A percentile compares a stretch with the other conserved stretches of the same genome.
phyloP scores from a whole-genome alignment of 2,113 vertebrate genomes.

The Baryphthengus martii region DNA sequence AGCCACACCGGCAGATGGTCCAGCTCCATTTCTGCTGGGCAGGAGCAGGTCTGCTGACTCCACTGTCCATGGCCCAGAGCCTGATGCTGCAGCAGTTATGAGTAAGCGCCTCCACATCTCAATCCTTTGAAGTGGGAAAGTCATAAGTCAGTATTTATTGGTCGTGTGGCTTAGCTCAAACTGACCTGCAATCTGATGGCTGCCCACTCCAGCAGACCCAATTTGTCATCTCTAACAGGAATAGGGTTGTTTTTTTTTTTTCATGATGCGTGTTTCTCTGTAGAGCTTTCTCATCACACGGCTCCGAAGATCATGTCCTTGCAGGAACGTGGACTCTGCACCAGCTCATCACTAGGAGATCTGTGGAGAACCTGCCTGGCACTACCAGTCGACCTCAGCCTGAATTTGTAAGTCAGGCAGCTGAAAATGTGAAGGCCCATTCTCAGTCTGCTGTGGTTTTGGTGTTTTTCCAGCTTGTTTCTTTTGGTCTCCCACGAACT shows the following conservation, averaged over 20 bases:
- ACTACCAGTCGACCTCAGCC: background rate
- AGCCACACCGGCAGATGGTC: accelerated
- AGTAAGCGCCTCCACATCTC: background rate
- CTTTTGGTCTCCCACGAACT: background rate
- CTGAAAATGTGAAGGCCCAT: background rate
- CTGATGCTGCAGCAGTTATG: accelerated
- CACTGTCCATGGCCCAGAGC: accelerated
- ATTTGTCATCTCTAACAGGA: background rate
- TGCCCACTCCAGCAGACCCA: background rate
- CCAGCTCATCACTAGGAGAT: background rate
- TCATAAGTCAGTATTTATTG: background rate
- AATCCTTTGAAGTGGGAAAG: background rate
- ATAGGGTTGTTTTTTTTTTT: background rate
- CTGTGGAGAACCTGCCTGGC: background rate
- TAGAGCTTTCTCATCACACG: background rate
- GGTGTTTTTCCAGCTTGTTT: background rate
- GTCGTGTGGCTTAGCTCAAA: background rate
- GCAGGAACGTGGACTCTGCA: background rate
- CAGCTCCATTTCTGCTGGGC: background rate
- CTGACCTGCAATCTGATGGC: background rate
- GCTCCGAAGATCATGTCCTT: accelerated
- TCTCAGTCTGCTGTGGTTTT: background rate
- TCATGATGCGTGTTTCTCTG: accelerated
- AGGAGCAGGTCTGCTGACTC: background rate
- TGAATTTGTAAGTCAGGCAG: background rate